Evolutionary conservation across 2,888 invertebrate species (phyloP).

Genomic region (Amiota minor): DNA sequence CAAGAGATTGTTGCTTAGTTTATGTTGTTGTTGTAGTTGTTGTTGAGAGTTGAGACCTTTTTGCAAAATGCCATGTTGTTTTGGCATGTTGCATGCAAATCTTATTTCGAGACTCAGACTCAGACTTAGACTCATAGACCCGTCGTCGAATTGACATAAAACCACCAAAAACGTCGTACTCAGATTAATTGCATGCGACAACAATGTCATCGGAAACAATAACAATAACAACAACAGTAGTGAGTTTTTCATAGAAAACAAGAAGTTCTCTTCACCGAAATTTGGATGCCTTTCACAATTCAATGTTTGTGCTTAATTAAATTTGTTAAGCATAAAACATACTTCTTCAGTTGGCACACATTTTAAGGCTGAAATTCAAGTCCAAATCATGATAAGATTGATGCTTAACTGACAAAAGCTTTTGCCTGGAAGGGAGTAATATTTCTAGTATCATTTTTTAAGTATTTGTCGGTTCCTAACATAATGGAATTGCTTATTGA

Average conservation of each 20-base stretch:
- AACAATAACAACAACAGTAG: not conserved
- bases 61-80: constrained; percentile 54
- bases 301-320: not conserved
- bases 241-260: not conserved
- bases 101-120: not conserved
- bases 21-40: not conserved
- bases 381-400: too few relatives aligned
- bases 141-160: too few relatives aligned
- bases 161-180: too few relatives aligned
- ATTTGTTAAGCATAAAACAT: too few relatives aligned
- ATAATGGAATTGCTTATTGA: too few relatives aligned
- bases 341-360: too few relatives aligned
- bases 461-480: too few relatives aligned
- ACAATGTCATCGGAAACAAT: not conserved
- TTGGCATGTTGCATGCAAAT: constrained; percentile 57
- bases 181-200: constrained; percentile 20
- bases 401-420: too few relatives aligned
- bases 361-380: not conserved
- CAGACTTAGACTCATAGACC: too few relatives aligned
- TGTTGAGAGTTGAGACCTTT: constrained; percentile 44
- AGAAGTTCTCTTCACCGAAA: not conserved
- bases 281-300: not conserved
- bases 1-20: constrained; percentile 12
- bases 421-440: too few relatives aligned
- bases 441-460: too few relatives aligned